Evolutionary conservation across 2,797 vertebrate genomes (phyloP).

Genomic region (Artibeus jamaicensis): DNA sequence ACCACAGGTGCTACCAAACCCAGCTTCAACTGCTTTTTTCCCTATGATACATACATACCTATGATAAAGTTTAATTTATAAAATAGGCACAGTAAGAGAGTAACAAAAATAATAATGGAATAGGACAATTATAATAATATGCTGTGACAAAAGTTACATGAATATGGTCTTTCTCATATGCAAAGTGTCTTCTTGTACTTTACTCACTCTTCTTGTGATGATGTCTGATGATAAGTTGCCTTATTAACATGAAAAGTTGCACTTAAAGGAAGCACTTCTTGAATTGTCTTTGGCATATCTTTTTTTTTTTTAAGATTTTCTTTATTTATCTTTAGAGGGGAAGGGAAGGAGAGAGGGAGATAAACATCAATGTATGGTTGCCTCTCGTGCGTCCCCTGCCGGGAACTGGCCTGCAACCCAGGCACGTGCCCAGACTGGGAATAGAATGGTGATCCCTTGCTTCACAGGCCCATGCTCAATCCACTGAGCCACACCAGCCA

Average conservation of each 20-base stretch:
- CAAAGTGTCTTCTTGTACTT: not conserved
- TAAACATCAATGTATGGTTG: no score
- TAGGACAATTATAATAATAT: not conserved
- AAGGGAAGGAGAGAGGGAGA: no score
- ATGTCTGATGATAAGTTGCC: not conserved
- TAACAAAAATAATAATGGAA: not conserved
- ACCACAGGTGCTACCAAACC: not conserved
- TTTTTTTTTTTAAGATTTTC: no score
- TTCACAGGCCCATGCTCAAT: no score
- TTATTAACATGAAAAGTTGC: not conserved
- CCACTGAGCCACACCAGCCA: no score
- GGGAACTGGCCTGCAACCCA: no score
- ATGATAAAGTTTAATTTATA: not conserved
- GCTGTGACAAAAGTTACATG: not conserved
- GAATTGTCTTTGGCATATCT: not conserved
- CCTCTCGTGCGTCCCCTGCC: no score
- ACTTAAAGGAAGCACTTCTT: not conserved
- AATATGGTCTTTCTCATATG: not conserved
- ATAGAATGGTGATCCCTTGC: no score
- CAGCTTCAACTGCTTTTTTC: not conserved
- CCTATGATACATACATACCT: no score
- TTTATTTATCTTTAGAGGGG: no score
- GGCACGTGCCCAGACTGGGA: no score
- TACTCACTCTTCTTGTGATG: not conserved
- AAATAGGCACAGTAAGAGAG: not conserved